Base-by-base conservation (phyloP, 37 sponge, comb jelly and placozoan genomes). In the Cliona cf. orientalis region DNA sequence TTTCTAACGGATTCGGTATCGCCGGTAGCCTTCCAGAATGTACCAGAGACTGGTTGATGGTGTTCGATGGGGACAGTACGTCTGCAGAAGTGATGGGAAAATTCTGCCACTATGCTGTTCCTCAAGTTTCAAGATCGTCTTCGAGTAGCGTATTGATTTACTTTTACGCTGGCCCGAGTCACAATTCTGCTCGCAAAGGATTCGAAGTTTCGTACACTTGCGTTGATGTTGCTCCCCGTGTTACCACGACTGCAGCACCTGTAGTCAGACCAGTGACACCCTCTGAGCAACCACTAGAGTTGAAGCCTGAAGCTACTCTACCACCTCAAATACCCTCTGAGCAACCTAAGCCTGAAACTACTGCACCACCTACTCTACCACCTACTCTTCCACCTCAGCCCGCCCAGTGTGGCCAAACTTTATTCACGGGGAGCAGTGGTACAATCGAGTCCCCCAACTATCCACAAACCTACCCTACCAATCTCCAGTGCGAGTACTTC, bases 381-480 rank as follows among this genome's bases (percentile, higher is more conserved):
- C 67, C 38, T 37, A 3, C 34, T 29, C 35, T 5, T 39, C 17
- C 12, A n/a, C n/a, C n/a, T n/a, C n/a, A n/a, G n/a, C n/a, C n/a
- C n/a, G n/a, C n/a, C n/a, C n/a, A n/a, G n/a, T n/a, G n/a, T n/a
- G n/a, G n/a, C n/a, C 42, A 35, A 35, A 66, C 36, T 9, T 2
- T 56, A 29, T 5, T 61, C 23, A 57, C 58, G 59, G 43, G 1
- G 12, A 1, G 2, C 34, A 46, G 25, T 61, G 67, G 66, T 5
- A 33, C n/a, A 35, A 35, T 78, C 66, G 33, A 66, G 1, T 45
- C 79, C 1, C 79, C 79, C 26, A 42, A 43, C 67, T 78, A 49
- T 46, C 79, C 79, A 26, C 46, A 63, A 29, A 46, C 66, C 28
- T 78, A 78, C 67, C 79, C 79, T 35, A 38, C 55, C 35, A 73